Evolutionary conservation across 2,113 vertebrate species (phyloP).

Genomic region (Capreolus pygargus): DNA sequence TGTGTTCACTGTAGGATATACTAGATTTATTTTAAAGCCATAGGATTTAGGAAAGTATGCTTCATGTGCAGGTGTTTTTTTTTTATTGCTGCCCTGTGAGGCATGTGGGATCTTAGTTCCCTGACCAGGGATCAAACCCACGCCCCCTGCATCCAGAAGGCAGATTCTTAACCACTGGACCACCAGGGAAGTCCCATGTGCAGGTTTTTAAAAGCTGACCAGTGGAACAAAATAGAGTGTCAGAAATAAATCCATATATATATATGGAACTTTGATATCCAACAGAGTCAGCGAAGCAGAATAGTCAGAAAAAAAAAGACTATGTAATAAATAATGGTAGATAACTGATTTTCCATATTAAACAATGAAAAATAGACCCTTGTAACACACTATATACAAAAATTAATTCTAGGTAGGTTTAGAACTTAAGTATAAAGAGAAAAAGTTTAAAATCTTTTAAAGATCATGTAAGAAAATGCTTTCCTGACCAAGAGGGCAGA

Average conservation of each 20-base stretch:
- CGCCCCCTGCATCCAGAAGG: too few relatives aligned
- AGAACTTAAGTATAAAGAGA: background rate
- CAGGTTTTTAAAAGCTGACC: background rate
- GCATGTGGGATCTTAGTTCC: too few relatives aligned
- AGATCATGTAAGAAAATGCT: background rate
- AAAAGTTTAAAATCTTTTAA: background rate
- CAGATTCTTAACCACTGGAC: too few relatives aligned
- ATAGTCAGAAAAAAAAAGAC: background rate
- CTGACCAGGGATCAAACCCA: too few relatives aligned
- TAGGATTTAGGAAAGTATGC: background rate
- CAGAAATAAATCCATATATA: background rate
- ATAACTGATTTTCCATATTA: background rate
- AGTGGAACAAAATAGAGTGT: background rate
- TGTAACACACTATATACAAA: background rate
- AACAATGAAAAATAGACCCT: background rate
- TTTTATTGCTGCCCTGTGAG: too few relatives aligned
- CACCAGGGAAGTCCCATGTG: background rate
- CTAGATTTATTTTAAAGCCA: background rate
- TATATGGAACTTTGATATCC: background rate
- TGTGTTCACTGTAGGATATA: background rate
- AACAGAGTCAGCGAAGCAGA: background rate
- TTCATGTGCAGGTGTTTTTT: background rate
- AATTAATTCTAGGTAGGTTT: background rate
- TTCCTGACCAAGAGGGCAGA: background rate
- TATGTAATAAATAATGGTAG: background rate